These are phyloP conservation scores for Sebastes baramenuke DNA, from an alignment of 2,797 vertebrate species.

Conservation along the genomic window DNA sequence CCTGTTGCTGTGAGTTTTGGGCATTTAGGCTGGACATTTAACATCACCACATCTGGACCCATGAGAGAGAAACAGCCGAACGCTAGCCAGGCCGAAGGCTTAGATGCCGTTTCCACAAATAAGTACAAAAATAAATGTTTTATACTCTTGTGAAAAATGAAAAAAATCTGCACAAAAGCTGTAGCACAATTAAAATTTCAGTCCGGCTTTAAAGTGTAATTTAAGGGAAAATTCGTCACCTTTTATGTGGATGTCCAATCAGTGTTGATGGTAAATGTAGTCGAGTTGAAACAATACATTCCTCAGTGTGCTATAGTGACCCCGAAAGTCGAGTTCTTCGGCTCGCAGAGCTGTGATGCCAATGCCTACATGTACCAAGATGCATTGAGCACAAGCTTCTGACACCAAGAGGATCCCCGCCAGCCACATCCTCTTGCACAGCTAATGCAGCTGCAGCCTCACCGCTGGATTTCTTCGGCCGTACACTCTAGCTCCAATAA, in stretches of 20 bases:
- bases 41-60: neutral
- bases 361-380: neutral
- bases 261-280: neutral
- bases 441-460: neutral
- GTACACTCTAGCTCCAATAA: neutral
- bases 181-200: neutral
- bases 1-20: neutral
- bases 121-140: neutral
- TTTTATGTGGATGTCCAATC: neutral
- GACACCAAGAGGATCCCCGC: too few relatives aligned
- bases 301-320: neutral
- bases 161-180: neutral
- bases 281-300: fast-evolving
- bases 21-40: neutral
- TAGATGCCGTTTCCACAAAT: neutral
- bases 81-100: neutral
- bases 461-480: neutral
- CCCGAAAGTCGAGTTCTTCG: neutral
- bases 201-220: neutral
- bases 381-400: neutral
- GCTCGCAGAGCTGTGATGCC: neutral
- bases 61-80: neutral
- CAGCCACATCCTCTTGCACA: neutral
- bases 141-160: neutral
- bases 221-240: neutral